phyloP scores from a whole-genome alignment of 1,140 invertebrate genomes.

The Streblospio benedicti region DNA sequence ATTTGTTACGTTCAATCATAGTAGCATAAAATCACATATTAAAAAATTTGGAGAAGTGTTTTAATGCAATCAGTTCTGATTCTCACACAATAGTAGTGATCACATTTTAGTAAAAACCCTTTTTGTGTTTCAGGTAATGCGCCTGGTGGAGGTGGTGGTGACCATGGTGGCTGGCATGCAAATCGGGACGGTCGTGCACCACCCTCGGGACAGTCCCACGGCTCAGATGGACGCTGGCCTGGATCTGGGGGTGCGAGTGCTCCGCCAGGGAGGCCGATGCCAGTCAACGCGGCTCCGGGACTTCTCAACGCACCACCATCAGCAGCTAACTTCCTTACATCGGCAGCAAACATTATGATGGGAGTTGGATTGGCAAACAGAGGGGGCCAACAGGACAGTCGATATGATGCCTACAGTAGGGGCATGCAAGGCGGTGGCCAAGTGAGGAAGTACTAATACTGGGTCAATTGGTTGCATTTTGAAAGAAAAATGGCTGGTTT shows the following conservation, averaged over 20 bases:
- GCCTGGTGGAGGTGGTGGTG: too few relatives aligned
- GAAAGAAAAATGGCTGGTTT: too few relatives aligned
- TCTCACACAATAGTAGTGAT: too few relatives aligned
- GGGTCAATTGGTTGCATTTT: too few relatives aligned
- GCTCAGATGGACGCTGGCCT: not conserved
- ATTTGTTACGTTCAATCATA: too few relatives aligned
- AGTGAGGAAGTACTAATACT: conserved; percentile 6
- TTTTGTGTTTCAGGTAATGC: too few relatives aligned
- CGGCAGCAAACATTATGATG: conserved; percentile 11
- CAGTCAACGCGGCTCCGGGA: not conserved
- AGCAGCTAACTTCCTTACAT: not conserved
- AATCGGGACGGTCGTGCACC: not conserved
- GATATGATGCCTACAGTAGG: conserved; percentile 8
- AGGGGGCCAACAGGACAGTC: not conserved
- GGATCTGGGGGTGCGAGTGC: not conserved
- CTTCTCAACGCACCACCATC: conserved; percentile 1
- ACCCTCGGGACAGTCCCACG: not conserved
- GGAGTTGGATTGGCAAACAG: conserved; percentile 1
- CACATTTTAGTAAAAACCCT: too few relatives aligned
- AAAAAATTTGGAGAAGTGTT: too few relatives aligned
- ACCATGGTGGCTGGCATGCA: not conserved
- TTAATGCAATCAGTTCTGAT: too few relatives aligned
- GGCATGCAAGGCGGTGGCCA: not conserved
- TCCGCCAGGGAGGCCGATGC: not conserved
- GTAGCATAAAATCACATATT: too few relatives aligned